These are phyloP conservation scores for Phymastichus coffea DNA, from an alignment of 1,140 invertebrate species.

Conservation along the genomic window DNA sequence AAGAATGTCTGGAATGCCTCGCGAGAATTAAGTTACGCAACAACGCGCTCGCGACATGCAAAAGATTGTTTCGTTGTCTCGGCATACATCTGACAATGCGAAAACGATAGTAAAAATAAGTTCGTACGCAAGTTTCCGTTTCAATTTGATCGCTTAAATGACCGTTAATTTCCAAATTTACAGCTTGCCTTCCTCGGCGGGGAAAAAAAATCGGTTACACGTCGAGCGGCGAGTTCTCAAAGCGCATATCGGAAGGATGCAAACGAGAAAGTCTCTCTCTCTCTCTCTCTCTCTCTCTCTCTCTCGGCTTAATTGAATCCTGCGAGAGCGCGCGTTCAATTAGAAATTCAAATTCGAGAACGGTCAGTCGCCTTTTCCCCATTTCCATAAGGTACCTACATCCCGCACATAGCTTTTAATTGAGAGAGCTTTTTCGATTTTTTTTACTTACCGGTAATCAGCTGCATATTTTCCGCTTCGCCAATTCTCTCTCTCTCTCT, in stretches of 20 bases:
- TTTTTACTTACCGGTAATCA: no score
- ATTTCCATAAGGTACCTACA: conserved; percentile 31
- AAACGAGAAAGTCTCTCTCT: conserved; percentile 10
- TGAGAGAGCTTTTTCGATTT: conserved; percentile 28
- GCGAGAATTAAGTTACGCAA: neutral
- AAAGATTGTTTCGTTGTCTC: conserved; percentile 18
- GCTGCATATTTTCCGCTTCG: no score
- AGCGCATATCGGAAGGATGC: no score
- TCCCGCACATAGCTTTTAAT: conserved; percentile 32
- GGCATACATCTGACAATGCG: no score
- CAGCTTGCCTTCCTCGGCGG: neutral
- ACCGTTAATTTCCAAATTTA: neutral
- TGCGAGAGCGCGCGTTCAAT: conserved; percentile 42
- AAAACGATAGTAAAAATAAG: no score
- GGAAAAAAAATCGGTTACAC: neutral
- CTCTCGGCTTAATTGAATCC: conserved; percentile 43
- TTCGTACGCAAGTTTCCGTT: no score
- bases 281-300: conserved; percentile 30
- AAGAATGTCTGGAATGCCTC: neutral
- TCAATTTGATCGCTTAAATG: no score
- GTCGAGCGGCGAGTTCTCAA: no score
- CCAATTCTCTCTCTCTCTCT: no score
- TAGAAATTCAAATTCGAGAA: conserved; percentile 47
- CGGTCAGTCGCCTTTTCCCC: conserved; percentile 32
- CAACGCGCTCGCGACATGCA: neutral